phyloP scores from a whole-genome alignment of 1,140 invertebrate species.

The Frieseomelitta varia region DNA sequence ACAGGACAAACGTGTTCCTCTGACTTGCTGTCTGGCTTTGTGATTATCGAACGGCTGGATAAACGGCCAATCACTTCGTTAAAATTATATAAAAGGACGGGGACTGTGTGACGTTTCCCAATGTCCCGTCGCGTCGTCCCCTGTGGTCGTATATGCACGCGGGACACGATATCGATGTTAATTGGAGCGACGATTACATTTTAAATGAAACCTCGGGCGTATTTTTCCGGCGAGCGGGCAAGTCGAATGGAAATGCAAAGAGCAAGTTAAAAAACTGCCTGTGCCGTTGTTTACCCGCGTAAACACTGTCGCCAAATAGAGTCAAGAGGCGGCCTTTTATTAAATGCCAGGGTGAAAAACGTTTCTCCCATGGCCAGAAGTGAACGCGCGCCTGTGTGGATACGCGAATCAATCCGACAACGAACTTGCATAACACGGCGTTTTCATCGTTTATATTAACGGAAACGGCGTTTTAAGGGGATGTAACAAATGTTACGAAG shows the following conservation, averaged over 20 bases:
- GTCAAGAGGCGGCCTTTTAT: slow-evolving; percentile 13
- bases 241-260: slow-evolving; percentile 15
- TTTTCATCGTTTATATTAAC: background rate
- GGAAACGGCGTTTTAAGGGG: too few relatives aligned
- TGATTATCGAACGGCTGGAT: slow-evolving; percentile 28
- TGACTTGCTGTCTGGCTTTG: slow-evolving; percentile 18
- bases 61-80: slow-evolving; percentile 36
- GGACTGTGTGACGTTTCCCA: background rate
- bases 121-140: background rate
- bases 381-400: background rate
- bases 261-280: slow-evolving; percentile 5
- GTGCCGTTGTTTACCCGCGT: background rate
- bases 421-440: background rate
- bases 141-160: background rate
- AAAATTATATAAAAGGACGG: slow-evolving; percentile 45
- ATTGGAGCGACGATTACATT: slow-evolving; percentile 47
- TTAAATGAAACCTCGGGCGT: slow-evolving; percentile 39
- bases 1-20: slow-evolving; percentile 12
- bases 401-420: background rate
- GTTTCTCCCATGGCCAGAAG: background rate
- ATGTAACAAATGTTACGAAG: background rate
- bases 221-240: slow-evolving; percentile 25
- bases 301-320: slow-evolving; percentile 19
- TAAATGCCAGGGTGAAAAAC: slow-evolving; percentile 6
- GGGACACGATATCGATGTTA: slow-evolving; percentile 35